Evolutionary conservation across 2,888 invertebrate genomes (phyloP), one percentile per base, ranked within the genome.

Genomic region (Cheilosia soror): DNA sequence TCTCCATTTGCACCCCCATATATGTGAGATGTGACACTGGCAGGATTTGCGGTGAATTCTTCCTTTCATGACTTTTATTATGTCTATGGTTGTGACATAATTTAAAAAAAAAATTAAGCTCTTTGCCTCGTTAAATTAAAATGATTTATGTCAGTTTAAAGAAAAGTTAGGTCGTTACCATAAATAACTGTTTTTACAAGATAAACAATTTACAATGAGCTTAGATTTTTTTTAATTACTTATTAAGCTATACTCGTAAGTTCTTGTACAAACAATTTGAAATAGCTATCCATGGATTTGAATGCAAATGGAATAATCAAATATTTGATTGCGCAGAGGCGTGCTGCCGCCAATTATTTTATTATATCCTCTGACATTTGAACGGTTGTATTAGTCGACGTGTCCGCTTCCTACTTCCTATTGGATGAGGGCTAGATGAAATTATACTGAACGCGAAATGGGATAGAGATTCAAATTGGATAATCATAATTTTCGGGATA

Each of bases 241-340:
- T 58, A 58, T 58, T 15, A 13, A 25, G 25, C 37, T 9, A 37
- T 37, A 25, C 37, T 37, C 33, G 33, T 37, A 40, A 40, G 9
- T 0, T 13, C 4, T 20, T 11, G 11, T 0, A 0, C 44, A 57
- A 76, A 31, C 66, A 47, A 57, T 49, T 57, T 58, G 3, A 58
- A 60, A 55, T 37, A 66, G 49, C 29, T 33, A 37, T 29, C 31
- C 33, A n/a, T 47, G 15, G 20, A 20, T 20, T 6, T 44, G 4
- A 42, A 20, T 27, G 7, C 63, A 68, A 76, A 76, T 76, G 20
- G 60, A 76, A 68, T 60, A 68, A 53, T 53, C 60, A 76, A 76
- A 76, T 76, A 76, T 76, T 76, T 76, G 58, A 29, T 13, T 31
- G 29, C 25, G 62, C 20, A 27, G 44, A 7, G 42, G 72, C 29